These are phyloP conservation scores for Siphonodentalium dalli DNA, from an alignment of 2,888 invertebrate genomes.

Conservation along the genomic window DNA sequence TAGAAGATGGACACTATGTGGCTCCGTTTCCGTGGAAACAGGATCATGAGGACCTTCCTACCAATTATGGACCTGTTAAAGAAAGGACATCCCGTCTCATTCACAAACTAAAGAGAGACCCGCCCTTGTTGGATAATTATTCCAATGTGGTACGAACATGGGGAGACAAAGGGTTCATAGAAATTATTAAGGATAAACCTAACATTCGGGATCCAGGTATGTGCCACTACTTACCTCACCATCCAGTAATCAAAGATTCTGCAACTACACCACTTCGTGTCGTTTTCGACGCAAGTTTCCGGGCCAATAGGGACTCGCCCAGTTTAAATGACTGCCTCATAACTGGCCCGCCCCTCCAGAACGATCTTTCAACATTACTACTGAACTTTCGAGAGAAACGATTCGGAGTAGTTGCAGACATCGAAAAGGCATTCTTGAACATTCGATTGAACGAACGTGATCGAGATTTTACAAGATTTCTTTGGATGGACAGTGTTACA, in stretches of 20 bases:
- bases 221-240: constrained; percentile 32
- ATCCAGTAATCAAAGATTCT: constrained; percentile 26
- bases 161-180: constrained; percentile 27
- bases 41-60: no score
- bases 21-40: no score
- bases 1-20: no score
- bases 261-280: constrained; percentile 27
- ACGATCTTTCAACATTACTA: constrained; percentile 22
- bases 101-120: no score
- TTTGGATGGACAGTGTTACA: no score
- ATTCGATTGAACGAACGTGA: no score
- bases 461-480: no score
- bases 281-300: constrained; percentile 27
- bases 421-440: no score
- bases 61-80: no score
- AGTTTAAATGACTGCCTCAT: constrained; percentile 28
- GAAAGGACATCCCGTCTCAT: no score
- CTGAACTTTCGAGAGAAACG: constrained; percentile 22
- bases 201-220: neutral
- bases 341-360: constrained; percentile 17
- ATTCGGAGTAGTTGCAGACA: constrained; percentile 15
- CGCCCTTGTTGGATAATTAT: no score
- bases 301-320: constrained; percentile 1
- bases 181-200: constrained; percentile 5
- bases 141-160: no score